Evolutionary conservation across 2,888 invertebrate genomes (phyloP).

Genomic region (Cephonodes hylas): DNA sequence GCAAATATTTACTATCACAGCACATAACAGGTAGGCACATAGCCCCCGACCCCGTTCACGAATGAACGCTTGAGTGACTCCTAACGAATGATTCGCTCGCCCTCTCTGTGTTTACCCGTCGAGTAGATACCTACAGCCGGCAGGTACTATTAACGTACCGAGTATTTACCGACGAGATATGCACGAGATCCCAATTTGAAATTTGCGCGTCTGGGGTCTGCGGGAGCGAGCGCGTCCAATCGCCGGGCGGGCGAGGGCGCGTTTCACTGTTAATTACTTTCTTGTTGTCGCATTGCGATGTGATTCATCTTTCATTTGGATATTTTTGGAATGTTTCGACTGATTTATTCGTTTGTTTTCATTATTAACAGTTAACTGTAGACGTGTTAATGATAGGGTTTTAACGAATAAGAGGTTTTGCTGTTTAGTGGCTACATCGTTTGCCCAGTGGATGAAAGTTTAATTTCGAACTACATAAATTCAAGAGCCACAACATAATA

Average conservation of each 20-base stretch:
- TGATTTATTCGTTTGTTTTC: slow-evolving; percentile 25
- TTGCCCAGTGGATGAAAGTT: no score
- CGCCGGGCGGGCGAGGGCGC: slow-evolving; percentile 37
- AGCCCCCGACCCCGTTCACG: slow-evolving; percentile 67
- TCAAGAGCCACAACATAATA: no score
- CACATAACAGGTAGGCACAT: slow-evolving; percentile 68
- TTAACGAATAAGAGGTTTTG: no score
- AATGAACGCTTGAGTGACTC: slow-evolving; percentile 72
- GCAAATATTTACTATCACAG: slow-evolving; percentile 75
- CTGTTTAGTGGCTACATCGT: no score
- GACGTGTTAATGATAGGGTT: not conserved
- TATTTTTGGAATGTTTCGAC: slow-evolving; percentile 38
- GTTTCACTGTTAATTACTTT: slow-evolving; percentile 69
- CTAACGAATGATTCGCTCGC: slow-evolving; percentile 67
- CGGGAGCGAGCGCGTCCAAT: slow-evolving; percentile 51
- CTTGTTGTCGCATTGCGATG: slow-evolving; percentile 57
- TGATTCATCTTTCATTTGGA: slow-evolving; percentile 48
- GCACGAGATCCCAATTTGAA: slow-evolving; percentile 61
- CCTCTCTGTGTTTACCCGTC: slow-evolving; percentile 44
- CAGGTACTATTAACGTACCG: slow-evolving; percentile 38
- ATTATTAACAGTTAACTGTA: not conserved
- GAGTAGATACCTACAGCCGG: slow-evolving; percentile 29
- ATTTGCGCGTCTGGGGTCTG: slow-evolving; percentile 57
- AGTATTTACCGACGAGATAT: slow-evolving; percentile 56
- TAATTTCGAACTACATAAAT: no score